Conservation (phyloP, 2,797 vertebrate genomes). For the Microctenopoma lineatum region DNA sequence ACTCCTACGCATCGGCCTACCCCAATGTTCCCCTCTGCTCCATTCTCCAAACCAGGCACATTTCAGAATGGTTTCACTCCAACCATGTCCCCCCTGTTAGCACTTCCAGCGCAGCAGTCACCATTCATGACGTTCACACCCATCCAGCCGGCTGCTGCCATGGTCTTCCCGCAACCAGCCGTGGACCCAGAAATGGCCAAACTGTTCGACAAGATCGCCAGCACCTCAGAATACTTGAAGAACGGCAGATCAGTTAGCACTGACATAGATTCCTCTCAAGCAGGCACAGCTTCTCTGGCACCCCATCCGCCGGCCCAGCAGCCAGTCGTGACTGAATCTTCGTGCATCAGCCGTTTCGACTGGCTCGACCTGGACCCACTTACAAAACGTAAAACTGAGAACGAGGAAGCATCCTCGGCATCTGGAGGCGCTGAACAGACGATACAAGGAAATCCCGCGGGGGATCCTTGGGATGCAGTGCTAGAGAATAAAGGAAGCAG, state of each 20-base stretch:
- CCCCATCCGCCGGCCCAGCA: slow-evolving; percentile 79
- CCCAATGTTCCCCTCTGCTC: slow-evolving; percentile 85
- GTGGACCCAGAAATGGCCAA: slow-evolving; percentile 94
- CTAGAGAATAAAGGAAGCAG: slow-evolving; percentile 86
- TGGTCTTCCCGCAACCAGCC: slow-evolving; percentile 84
- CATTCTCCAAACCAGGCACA: slow-evolving; percentile 87
- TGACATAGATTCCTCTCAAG: slow-evolving; percentile 81
- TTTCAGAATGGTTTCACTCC: slow-evolving; percentile 93
- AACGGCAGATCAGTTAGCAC: slow-evolving; percentile 87
- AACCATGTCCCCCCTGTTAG: slow-evolving; percentile 82
- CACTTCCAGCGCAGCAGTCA: slow-evolving; percentile 82
- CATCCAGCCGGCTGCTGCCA: slow-evolving; percentile 80
- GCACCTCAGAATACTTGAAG: slow-evolving; percentile 95
- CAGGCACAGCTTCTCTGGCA: slow-evolving; percentile 77
- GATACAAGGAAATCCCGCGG: slow-evolving; percentile 68
- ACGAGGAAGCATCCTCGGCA: slow-evolving; percentile 68
- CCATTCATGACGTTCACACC: slow-evolving; percentile 88
- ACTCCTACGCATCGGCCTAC: slow-evolving; percentile 74
- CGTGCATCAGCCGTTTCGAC: slow-evolving; percentile 88
- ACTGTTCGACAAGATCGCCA: slow-evolving; percentile 96
- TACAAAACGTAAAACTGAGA: slow-evolving; percentile 89
- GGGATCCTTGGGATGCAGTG: slow-evolving; percentile 98
- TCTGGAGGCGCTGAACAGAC: slow-evolving; percentile 59
- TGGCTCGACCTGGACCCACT: slow-evolving; percentile 98
- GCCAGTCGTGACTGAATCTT: slow-evolving; percentile 71